phyloP scores from a whole-genome alignment of 2,888 invertebrate genomes.

The Hypselothyrea guttata region DNA sequence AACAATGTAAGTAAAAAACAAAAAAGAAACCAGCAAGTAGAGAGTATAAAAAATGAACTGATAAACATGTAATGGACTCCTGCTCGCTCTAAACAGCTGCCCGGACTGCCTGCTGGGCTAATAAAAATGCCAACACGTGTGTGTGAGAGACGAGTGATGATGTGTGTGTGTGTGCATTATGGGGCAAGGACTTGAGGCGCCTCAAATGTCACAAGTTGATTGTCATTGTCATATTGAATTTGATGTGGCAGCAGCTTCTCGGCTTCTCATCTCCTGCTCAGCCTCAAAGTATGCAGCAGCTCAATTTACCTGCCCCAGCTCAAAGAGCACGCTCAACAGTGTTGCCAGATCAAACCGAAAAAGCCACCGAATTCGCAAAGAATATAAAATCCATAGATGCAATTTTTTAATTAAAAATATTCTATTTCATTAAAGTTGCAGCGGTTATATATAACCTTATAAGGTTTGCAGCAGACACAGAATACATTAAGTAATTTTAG shows the following conservation, averaged over 20 bases:
- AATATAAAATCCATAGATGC: too few relatives aligned
- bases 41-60: slow-evolving; percentile 29
- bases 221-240: slow-evolving; percentile 74
- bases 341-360: too few relatives aligned
- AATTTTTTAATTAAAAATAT: too few relatives aligned
- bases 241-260: slow-evolving; percentile 52
- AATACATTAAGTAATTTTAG: too few relatives aligned
- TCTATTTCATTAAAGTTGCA: too few relatives aligned
- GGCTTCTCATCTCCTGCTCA: slow-evolving; percentile 1
- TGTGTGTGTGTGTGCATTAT: background rate
- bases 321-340: too few relatives aligned
- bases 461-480: too few relatives aligned
- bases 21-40: slow-evolving; percentile 48
- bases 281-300: background rate
- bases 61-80: slow-evolving; percentile 38
- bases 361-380: too few relatives aligned
- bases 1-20: slow-evolving; percentile 62
- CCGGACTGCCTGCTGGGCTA: slow-evolving; percentile 36
- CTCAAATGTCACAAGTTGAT: slow-evolving; percentile 70
- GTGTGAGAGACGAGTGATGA: background rate
- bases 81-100: background rate
- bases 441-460: too few relatives aligned
- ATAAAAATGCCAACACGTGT: slow-evolving; percentile 60
- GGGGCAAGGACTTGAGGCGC: background rate
- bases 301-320: background rate